Evolutionary conservation across 1,140 invertebrate genomes (phyloP), one percentile per base, ranked within the genome.

Genomic region (Heliconius hermathena): DNA sequence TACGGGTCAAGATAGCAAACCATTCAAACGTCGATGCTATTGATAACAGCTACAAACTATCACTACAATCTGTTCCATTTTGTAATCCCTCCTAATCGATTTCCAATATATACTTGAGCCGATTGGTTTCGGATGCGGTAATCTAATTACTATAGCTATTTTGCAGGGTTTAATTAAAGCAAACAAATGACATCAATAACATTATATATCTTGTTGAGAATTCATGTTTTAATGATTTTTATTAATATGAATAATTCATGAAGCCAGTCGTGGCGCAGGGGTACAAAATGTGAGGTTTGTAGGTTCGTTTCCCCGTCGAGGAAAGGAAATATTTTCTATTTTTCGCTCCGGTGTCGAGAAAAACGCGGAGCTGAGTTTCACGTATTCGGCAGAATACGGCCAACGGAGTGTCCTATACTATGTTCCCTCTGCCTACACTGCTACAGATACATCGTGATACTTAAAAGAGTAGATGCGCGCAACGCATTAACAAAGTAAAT

Each of bases 101-200:
- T 81, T 81, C 76, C 76, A 74, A 81, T 81, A 81, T 71, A 80
- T 81, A 81, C 72, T 81, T 81, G 36, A 77, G 54, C 38, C 49
- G 60, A 77, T 73, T 36, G 38, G 76, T 77, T 60, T 81, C 26
- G 70, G 74, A 66, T 78, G 82, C 80, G 72, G 79, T 82, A 73
- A 84, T 84, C 81, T 86, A 83, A 88, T 88, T 86, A 86, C 76
- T 82, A 74, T 79, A 78, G 84, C 80, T 79, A 80, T 78, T 73
- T 79, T 82, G 79, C 75, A 82, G 79, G 82, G 76, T 83, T 89
- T 88, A 89, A 89, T 88, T 88, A 88, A 89, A 84, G 76, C 78
- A 85, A 84, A 78, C 78, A 82, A 86, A 73, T 84, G 70, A 74
- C 41, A 72, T 33, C 80, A 72, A 82, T 81, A 83, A 77, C 78